Evolutionary conservation across 2,113 vertebrate species (phyloP), one percentile per base, ranked within the genome.

Genomic region (Pachypanchax playfairii): DNA sequence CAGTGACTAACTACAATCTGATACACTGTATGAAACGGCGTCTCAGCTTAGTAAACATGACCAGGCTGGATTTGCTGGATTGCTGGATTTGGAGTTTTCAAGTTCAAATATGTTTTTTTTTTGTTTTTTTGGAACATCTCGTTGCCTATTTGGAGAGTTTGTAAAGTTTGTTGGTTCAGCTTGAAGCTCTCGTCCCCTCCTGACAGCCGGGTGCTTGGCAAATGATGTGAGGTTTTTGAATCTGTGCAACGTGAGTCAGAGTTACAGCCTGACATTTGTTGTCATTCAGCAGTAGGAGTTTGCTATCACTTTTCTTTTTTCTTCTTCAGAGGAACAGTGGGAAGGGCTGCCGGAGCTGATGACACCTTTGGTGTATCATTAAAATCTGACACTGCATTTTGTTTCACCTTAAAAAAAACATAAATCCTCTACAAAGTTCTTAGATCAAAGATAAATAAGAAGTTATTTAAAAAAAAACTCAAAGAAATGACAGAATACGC

Each of bases 221-320:
- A 63, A 75, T 61, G 81, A 85, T 67, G 80, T 51, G 69, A 72
- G 75, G 33, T 57, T 65, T 68, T 78, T 73, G 63, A 83, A 73
- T 72, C 63, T 50, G 71, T 8, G 36, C 51, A 56, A 54, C 28
- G 24, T 79, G 75, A 77, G 65, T 83, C 83, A 77, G 57, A 64
- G 64, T 42, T 26, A 48, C 57, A 69, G 73, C 68, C 75, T 72
- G 79, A 83, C 75, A 71, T 78, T 50, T n/a, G 62, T 77, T 82
- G 77, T 76, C 79, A 75, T 73, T 77, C 58, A 72, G 64, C 24
- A 75, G 79, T 68, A 52, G 66, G 78, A 73, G 72, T 77, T 74
- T 67, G 64, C 77, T 79, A 39, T 78, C 35, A 33, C n/a, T n/a
- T n/a, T n/a, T n/a, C n/a, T n/a, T n/a, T n/a, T 70, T 65, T 81